phyloP scores from a whole-genome alignment of 2,797 vertebrate species.

The Rhinichthys osculus region DNA sequence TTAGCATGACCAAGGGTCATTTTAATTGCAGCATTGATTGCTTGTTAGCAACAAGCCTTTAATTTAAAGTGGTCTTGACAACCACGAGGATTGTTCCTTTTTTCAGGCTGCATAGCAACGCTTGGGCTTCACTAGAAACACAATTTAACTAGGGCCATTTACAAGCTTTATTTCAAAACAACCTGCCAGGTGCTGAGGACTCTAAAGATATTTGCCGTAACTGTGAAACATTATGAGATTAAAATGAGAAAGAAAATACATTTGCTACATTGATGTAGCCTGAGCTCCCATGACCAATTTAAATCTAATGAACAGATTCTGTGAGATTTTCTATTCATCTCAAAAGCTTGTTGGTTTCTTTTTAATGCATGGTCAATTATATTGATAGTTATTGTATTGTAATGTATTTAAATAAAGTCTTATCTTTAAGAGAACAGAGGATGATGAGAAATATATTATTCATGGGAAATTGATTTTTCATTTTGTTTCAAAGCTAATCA shows the following conservation, averaged over 20 bases:
- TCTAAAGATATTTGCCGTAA: constrained; percentile 72
- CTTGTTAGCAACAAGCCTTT: constrained; percentile 74
- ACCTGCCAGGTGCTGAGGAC: constrained; percentile 85
- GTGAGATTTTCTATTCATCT: constrained; percentile 54
- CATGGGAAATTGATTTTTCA: constrained; percentile 18
- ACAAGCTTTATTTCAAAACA: constrained; percentile 84
- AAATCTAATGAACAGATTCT: constrained; percentile 78
- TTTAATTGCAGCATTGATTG: constrained; percentile 72
- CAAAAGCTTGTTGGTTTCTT: constrained; percentile 29
- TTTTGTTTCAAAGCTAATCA: neutral
- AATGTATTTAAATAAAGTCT: constrained; percentile 4
- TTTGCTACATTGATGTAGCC: constrained; percentile 72
- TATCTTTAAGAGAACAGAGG: constrained; percentile 12
- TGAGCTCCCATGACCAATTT: constrained; percentile 81
- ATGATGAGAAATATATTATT: constrained; percentile 28
- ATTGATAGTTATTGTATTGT: neutral
- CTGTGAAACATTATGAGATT: constrained; percentile 83
- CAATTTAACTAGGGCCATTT: constrained; percentile 85
- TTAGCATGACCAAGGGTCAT: constrained; percentile 75
- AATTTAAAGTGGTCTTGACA: constrained; percentile 90
- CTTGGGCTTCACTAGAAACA: constrained; percentile 69
- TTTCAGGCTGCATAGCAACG: constrained; percentile 65
- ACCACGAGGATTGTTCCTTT: constrained; percentile 84
- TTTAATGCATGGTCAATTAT: constrained; percentile 24
- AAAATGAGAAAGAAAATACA: constrained; percentile 76